phyloP scores from a whole-genome alignment of 2,888 invertebrate genomes.

The Caenorhabditis sp. region DNA sequence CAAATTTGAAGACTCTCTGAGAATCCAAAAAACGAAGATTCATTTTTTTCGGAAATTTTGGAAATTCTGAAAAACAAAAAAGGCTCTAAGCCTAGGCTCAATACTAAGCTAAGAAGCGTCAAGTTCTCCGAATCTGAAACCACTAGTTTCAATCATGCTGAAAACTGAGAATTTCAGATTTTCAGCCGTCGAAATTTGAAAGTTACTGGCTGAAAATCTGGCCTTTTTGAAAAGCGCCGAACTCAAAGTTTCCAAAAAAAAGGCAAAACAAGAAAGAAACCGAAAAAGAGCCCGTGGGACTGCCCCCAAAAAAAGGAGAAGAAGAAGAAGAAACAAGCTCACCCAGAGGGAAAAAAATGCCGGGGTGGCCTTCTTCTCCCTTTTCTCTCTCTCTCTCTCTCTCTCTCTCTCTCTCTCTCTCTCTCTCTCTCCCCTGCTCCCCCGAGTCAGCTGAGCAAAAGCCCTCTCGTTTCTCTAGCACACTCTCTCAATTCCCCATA shows the following conservation, averaged over 20 bases:
- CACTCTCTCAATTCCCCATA: neutral
- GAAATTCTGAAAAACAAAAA: no score
- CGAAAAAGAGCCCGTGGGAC: neutral
- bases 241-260: neutral
- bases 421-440: neutral
- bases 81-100: no score
- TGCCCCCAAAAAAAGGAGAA: neutral
- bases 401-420: neutral
- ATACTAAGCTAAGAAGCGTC: no score
- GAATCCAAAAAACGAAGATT: no score
- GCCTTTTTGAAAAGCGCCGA: no score
- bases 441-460: constrained; percentile 11
- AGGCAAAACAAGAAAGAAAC: neutral
- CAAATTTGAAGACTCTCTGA: no score
- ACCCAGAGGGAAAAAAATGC: neutral
- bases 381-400: neutral
- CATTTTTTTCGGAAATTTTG: no score
- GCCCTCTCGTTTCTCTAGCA: neutral
- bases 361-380: neutral
- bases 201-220: no score
- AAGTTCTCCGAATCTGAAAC: no score
- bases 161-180: no score
- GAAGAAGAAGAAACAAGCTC: neutral
- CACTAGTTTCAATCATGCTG: no score
- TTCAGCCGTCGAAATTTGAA: no score